A percentile compares a stretch with the other conserved stretches of the same genome.
phyloP scores from a whole-genome alignment of 2,888 invertebrate species.

The Lingula anatina region DNA sequence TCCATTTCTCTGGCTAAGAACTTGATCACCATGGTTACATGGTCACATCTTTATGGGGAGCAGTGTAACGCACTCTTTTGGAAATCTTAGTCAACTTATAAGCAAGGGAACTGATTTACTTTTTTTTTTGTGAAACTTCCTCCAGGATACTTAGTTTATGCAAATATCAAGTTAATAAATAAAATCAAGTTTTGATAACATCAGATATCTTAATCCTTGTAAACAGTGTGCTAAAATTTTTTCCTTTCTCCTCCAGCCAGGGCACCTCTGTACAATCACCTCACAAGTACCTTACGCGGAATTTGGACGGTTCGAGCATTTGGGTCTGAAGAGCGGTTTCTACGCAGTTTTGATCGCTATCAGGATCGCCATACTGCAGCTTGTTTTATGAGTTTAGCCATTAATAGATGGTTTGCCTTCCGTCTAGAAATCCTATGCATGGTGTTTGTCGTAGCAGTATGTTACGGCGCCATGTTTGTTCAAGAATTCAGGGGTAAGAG shows the following conservation, averaged over 20 bases:
- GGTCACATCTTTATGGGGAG: no score
- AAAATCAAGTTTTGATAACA: no score
- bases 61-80: no score
- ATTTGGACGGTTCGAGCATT: constrained; percentile 23
- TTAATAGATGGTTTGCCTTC: constrained; percentile 27
- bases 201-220: no score
- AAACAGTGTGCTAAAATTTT: no score
- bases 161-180: no score
- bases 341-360: constrained; percentile 27
- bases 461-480: constrained; percentile 15
- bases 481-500: constrained; percentile 18
- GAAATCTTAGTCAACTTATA: no score
- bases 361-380: constrained; percentile 51
- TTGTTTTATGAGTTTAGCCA: constrained; percentile 24
- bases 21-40: no score
- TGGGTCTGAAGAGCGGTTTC: constrained; percentile 22
- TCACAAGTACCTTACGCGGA: constrained; percentile 28
- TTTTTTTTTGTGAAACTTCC: no score
- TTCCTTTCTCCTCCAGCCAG: constrained; percentile 16
- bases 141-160: no score
- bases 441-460: constrained; percentile 14
- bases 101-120: no score
- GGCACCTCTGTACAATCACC: constrained; percentile 24
- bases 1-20: no score
- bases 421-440: constrained; percentile 25